Evolutionary conservation across 30 jellyfish, hydroid and myxozoan species (phyloP).

Genomic region (Aurelia sp.): DNA sequence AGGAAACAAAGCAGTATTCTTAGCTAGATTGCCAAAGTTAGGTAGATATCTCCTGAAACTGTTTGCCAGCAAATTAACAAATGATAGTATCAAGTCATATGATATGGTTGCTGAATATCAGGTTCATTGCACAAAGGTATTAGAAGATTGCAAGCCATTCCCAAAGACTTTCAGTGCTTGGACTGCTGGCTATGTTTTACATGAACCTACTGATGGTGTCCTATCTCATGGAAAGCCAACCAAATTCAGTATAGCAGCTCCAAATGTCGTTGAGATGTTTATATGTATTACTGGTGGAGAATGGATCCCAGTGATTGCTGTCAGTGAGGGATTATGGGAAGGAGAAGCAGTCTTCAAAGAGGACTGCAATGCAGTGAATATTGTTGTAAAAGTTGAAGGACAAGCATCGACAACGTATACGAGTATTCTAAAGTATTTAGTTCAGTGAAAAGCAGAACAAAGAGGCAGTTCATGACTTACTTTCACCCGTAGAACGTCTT

Average conservation of each 20-base stretch:
- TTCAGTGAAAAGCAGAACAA: not conserved
- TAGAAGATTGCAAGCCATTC: conserved; percentile 17
- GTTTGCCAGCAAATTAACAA: conserved; percentile 43
- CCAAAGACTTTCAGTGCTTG: conserved; percentile 72
- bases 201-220: conserved; percentile 66
- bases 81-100: conserved; percentile 31
- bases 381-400: conserved; percentile 65
- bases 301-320: conserved; percentile 45
- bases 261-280: conserved; percentile 67
- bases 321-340: conserved; percentile 64
- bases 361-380: conserved; percentile 42
- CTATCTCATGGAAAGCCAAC: conserved; percentile 18
- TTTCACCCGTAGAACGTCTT: too few relatives aligned
- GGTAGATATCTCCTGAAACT: conserved; percentile 64
- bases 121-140: conserved; percentile 17
- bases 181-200: conserved; percentile 64
- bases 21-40: conserved; percentile 49
- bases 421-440: conserved; percentile 41
- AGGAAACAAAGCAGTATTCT: conserved; percentile 37
- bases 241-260: conserved; percentile 45
- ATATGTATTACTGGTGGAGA: conserved; percentile 62
- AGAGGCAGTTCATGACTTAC: too few relatives aligned
- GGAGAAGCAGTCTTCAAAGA: conserved; percentile 52
- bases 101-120: conserved; percentile 33
- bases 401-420: conserved; percentile 38